Percentiles rank a stretch among this genome's conserved stretches.
Conservation (phyloP, 1,140 invertebrate species). For the Sipha flava region DNA sequence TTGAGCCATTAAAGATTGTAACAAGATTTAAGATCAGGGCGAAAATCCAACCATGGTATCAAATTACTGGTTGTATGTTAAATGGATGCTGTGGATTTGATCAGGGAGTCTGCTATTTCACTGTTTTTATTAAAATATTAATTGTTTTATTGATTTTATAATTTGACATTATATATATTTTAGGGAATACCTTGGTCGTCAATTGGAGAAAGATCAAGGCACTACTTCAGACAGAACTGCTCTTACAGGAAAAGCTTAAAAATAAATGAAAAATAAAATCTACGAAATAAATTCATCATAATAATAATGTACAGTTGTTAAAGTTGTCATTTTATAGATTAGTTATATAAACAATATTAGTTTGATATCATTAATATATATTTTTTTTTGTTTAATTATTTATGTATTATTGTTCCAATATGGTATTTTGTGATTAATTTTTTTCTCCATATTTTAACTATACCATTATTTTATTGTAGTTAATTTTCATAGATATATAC, state of each 20-base stretch:
- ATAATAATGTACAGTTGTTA: constrained; percentile 11
- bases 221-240: constrained; percentile 8
- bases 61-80: too few relatives aligned
- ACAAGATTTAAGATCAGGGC: too few relatives aligned
- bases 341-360: neutral
- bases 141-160: neutral
- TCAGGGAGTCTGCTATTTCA: too few relatives aligned
- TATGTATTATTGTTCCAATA: neutral
- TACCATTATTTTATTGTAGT: constrained; percentile 16
- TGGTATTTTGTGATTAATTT: neutral
- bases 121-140: too few relatives aligned
- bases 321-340: constrained; percentile 7
- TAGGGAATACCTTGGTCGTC: constrained; percentile 94
- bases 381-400: neutral
- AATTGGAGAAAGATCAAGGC: constrained; percentile 78
- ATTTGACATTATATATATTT: constrained; percentile 36
- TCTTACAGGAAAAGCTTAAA: constrained; percentile 22
- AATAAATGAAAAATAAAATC: neutral
- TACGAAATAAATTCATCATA: neutral
- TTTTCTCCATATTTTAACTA: constrained; percentile 10
- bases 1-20: too few relatives aligned
- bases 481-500: neutral
- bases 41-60: too few relatives aligned
- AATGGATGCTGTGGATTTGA: too few relatives aligned
- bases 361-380: neutral